Evolutionary conservation across 2,888 invertebrate genomes (phyloP), one percentile per base, ranked within the genome.

Genomic region (Leptothorax acervorum): DNA sequence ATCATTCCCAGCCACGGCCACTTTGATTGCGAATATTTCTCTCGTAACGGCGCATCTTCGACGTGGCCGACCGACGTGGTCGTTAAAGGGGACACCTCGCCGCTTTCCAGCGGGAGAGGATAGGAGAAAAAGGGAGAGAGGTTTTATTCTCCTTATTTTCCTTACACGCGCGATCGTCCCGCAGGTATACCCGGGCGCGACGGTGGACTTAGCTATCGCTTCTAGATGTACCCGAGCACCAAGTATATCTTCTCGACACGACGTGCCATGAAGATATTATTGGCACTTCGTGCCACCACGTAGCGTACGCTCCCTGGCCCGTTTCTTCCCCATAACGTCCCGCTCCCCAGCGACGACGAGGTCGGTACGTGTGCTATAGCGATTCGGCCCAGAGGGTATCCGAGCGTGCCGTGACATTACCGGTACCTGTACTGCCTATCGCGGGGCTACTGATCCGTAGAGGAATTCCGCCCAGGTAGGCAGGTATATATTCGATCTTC

Each of bases 381-480:
- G 87, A 63, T 68, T 78, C 90, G 86, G 87, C 86, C 90, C 90
- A 84, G 86, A 84, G 90, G 90, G 84, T 87, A 90, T 90, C 85
- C 89, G 85, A 89, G 84, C 89, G 83, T 84, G 82, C 90, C 87
- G 86, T 90, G 90, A 89, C 88, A 89, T 91, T 89, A 91, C 90
- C 87, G 85, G 84, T 88, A 90, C 89, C 87, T 87, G 89, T 85
- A 89, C 82, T 71, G 85, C 79, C 87, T 89, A 90, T 90, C 89
- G 88, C 88, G 84, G 55, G 86, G 82, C 87, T 89, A 90, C 90
- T 88, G 90, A 90, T 90, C 89, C 90, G 89, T 89, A 85, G 84
- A 88, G 86, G 86, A 86, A 89, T 90, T 88, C 90, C 88, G 83
- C 84, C 84, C 85, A 85, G 87, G 85, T 87, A 51, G 71, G 60